Conservation (phyloP, 2,797 vertebrate species). For the Hemibagrus guttatus region DNA sequence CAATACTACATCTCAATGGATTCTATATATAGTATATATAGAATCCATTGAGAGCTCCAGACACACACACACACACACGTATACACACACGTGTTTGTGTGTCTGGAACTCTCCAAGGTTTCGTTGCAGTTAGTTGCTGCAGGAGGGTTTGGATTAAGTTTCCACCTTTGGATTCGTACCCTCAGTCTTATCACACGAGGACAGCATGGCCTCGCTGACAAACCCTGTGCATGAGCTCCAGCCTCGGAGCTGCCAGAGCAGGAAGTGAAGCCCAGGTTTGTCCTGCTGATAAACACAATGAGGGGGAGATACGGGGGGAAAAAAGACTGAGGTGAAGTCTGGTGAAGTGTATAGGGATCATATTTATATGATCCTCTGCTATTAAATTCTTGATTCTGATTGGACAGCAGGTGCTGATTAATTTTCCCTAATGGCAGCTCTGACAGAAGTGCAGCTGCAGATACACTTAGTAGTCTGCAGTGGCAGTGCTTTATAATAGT, state of each 20-base stretch:
- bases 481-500: not conserved
- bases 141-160: conserved; percentile 57
- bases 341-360: not conserved
- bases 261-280: conserved; percentile 47
- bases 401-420: not conserved
- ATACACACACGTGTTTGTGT: too few relatives aligned
- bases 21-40: conserved; percentile 27
- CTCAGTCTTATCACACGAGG: conserved; percentile 58
- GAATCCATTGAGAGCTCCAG: not conserved
- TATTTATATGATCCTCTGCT: not conserved
- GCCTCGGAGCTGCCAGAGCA: conserved; percentile 55
- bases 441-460: not conserved
- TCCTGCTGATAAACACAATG: conserved; percentile 46
- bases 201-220: conserved; percentile 55
- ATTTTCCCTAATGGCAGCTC: too few relatives aligned
- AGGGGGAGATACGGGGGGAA: not conserved
- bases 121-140: conserved; percentile 52
- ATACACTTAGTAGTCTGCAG: not conserved
- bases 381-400: not conserved
- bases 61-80: not conserved
- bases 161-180: conserved; percentile 53
- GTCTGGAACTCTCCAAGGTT: conserved; percentile 22
- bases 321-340: not conserved
- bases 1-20: conserved; percentile 37
- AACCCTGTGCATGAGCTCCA: conserved; percentile 50